Conservation (phyloP, 1,140 invertebrate species). For the Mesaphorura yosii region DNA sequence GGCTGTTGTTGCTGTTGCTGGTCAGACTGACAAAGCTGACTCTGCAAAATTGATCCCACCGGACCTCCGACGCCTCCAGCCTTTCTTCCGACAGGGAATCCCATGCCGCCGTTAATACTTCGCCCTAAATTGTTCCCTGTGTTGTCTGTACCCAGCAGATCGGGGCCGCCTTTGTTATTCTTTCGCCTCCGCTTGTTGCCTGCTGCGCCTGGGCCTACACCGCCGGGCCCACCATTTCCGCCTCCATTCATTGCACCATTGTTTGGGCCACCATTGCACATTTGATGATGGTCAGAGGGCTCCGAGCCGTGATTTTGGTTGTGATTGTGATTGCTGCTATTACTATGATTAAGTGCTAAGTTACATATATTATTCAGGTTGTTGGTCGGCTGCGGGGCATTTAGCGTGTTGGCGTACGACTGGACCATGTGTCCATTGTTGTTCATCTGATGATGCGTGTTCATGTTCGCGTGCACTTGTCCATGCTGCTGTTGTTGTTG, state of each 20-base stretch:
- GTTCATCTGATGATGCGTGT: neutral
- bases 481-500: slow-evolving; percentile 7
- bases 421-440: no score
- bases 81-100: no score
- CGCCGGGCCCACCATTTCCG: neutral
- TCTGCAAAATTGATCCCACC: slow-evolving; percentile 25
- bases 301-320: neutral
- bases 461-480: neutral
- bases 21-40: slow-evolving; percentile 25
- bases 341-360: neutral
- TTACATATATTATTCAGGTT: neutral
- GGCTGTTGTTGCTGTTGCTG: slow-evolving; percentile 5
- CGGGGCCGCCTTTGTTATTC: no score
- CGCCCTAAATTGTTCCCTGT: no score
- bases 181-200: no score
- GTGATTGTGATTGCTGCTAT: neutral
- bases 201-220: neutral
- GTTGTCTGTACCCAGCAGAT: no score
- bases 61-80: no score
- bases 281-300: neutral
- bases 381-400: neutral
- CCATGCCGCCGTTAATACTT: no score
- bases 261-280: neutral
- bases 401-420: no score
- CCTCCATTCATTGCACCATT: neutral